Evolutionary conservation across 2,888 invertebrate genomes (phyloP), one percentile per base, ranked within the genome.

Genomic region (Netelia fuscicornis): DNA sequence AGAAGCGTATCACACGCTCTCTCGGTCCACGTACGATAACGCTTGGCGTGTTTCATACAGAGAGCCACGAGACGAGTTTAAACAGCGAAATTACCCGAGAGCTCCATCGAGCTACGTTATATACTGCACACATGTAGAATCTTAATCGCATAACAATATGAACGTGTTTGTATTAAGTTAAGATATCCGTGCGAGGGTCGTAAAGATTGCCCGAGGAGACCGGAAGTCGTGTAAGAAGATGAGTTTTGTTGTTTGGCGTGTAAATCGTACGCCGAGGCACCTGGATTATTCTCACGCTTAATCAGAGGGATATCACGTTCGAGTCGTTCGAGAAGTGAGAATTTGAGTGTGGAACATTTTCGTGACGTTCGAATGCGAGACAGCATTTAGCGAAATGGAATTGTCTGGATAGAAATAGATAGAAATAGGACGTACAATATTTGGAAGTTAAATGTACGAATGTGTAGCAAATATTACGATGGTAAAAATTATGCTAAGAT

Each of bases 61-160:
- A 87, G 82, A 85, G 78, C 85, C 85, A 77, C 87, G 85, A 87
- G 87, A 86, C 87, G 84, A 88, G 85, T 90, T 89, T 88, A 91
- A 92, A 92, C 91, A 91, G 89, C 90, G 88, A 91, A 91, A 89
- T 91, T 91, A 86, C 89, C 84, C 84, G 85, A 86, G 89, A 89
- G 90, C 84, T 44, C 65, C 48, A 30, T 77, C 42, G 54, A 74
- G 48, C 62, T 70, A 30, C 30, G 30, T 30, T 30, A 30, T 30
- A 30, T 30, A 30, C 1, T 25, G 70, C 71, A 85, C 37, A 25
- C 72, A 76, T 56, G 60, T 44, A 13, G 37, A 67, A 13, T 10
- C 44, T 68, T 37, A 11, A 68, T 70, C 68, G 23, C 67, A 44
- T 42, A 44, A 58, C 42, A 58, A 67, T 62, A 44, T n/a, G 54